Conservation (phyloP, 2,888 invertebrate genomes). For the Barypeithes pellucidus region DNA sequence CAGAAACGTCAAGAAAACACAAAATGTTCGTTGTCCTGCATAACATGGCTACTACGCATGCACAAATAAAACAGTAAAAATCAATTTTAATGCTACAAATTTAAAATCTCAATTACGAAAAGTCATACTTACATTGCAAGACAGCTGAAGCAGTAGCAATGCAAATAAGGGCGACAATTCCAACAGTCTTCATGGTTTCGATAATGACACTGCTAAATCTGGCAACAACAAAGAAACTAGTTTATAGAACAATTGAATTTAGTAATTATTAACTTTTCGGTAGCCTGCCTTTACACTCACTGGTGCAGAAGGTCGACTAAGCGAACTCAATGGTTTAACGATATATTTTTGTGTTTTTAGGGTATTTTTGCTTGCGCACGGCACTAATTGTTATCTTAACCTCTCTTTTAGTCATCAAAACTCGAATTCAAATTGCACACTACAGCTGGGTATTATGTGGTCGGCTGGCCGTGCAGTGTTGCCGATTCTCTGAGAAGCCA, state of each 20-base stretch:
- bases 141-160: conserved; percentile 73
- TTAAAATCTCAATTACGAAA: conserved; percentile 54
- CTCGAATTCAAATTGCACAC: conserved; percentile 34
- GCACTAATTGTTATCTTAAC: conserved; percentile 54
- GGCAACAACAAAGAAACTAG: conserved; percentile 35
- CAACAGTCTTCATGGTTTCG: conserved; percentile 51
- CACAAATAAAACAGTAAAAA: conserved; percentile 5
- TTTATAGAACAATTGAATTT: conserved; percentile 15
- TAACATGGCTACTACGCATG: conserved; percentile 23
- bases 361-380: conserved; percentile 61
- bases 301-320: conserved; percentile 88
- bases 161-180: conserved; percentile 56
- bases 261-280: conserved; percentile 29
- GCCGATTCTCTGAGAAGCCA: conserved; percentile 2
- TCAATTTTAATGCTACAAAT: neutral
- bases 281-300: conserved; percentile 89
- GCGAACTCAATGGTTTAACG: conserved; percentile 54
- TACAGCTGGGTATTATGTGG: conserved; percentile 25
- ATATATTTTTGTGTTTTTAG: conserved; percentile 48
- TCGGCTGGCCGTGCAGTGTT: conserved; percentile 22
- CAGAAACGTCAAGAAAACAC: neutral
- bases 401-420: conserved; percentile 50
- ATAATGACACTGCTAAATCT: conserved; percentile 18
- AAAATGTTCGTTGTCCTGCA: neutral
- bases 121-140: conserved; percentile 79